phyloP scores from a whole-genome alignment of 2,113 vertebrate genomes.

The Mobula birostris region DNA sequence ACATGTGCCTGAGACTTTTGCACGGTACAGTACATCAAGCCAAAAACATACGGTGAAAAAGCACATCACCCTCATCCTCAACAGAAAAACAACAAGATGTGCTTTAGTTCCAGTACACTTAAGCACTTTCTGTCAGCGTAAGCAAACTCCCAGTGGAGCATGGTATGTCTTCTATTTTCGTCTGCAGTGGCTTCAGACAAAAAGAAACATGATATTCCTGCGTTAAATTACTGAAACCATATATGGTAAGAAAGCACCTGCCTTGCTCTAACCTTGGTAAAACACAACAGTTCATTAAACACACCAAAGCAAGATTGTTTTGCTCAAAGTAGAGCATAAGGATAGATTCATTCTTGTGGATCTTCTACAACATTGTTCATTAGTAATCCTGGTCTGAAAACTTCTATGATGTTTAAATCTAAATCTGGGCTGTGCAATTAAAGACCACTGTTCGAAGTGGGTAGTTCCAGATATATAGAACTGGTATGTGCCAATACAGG shows the following conservation, averaged over 20 bases:
- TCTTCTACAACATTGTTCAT: background rate
- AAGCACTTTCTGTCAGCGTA: background rate
- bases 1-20: too few species aligned
- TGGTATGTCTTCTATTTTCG: constrained; percentile 26
- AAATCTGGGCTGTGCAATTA: background rate
- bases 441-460: background rate
- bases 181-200: background rate
- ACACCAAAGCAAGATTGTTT: background rate
- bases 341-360: background rate
- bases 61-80: background rate
- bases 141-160: background rate
- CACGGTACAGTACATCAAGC: background rate
- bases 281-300: constrained; percentile 17
- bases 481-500: background rate
- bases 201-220: constrained; percentile 30
- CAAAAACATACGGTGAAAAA: background rate
- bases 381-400: background rate
- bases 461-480: background rate
- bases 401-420: background rate
- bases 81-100: background rate
- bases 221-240: constrained; percentile 27
- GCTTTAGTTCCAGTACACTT: background rate
- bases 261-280: constrained; percentile 25
- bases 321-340: background rate
- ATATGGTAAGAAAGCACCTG: constrained; percentile 23